Evolutionary conservation across 2,888 invertebrate species (phyloP).

Genomic region (Agrotis exclamationis): DNA sequence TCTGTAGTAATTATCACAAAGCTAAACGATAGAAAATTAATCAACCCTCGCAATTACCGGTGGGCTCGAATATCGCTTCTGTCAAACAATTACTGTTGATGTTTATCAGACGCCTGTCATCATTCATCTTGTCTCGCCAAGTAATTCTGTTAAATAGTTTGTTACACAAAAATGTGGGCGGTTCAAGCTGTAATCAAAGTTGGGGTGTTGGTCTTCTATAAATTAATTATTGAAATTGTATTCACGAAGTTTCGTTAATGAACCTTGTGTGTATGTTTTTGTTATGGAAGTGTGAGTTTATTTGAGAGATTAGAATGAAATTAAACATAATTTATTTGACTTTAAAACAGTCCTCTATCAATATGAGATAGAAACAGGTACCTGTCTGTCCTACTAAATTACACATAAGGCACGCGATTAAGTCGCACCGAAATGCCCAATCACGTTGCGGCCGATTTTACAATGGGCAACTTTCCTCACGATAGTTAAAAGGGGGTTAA

Average conservation of each 20-base stretch:
- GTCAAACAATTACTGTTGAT: constrained; percentile 84
- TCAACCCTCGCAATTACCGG: constrained; percentile 71
- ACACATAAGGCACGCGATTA: constrained; percentile 17
- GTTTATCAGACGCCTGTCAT: constrained; percentile 73
- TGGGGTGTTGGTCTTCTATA: constrained; percentile 20
- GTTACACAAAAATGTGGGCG: constrained; percentile 58
- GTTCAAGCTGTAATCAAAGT: constrained; percentile 52
- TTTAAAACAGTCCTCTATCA: constrained; percentile 6
- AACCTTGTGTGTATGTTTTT: constrained; percentile 13
- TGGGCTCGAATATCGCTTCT: constrained; percentile 75
- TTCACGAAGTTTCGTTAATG: constrained; percentile 43
- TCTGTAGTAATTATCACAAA: constrained; percentile 57
- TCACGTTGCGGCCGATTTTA: constrained; percentile 45
- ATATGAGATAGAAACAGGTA: constrained; percentile 2
- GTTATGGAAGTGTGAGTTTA: neutral
- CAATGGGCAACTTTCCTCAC: constrained; percentile 36
- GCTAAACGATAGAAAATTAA: constrained; percentile 70
- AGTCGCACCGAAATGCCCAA: constrained; percentile 36
- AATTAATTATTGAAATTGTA: constrained; percentile 25
- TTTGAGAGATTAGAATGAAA: too few species aligned
- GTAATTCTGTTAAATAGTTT: constrained; percentile 68
- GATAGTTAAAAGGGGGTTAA: constrained; percentile 48
- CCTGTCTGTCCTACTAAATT: constrained; percentile 14
- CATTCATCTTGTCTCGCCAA: constrained; percentile 75
- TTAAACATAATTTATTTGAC: too few species aligned